These are phyloP conservation scores for Nomia melanderi DNA, from an alignment of 1,140 invertebrate species.

Conservation along the genomic window DNA sequence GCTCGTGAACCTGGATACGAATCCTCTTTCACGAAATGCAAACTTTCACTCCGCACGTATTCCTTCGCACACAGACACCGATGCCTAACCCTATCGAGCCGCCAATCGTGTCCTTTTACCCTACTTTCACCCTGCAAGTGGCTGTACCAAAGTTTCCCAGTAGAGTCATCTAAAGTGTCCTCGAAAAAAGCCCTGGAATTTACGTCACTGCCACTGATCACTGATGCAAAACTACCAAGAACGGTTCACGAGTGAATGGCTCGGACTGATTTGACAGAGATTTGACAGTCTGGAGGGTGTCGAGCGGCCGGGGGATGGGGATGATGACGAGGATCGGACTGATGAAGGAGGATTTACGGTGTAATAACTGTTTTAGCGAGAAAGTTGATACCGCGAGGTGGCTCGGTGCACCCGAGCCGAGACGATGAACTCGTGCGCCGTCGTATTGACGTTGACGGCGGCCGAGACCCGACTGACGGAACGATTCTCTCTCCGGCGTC, in stretches of 20 bases:
- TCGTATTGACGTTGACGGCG: slow-evolving; percentile 79
- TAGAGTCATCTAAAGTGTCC: no score
- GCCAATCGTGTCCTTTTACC: slow-evolving; percentile 19
- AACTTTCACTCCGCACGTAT: background rate
- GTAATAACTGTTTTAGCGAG: slow-evolving; percentile 18
- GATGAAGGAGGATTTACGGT: background rate
- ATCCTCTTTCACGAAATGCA: no score
- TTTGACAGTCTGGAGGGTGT: no score
- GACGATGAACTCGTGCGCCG: slow-evolving; percentile 59
- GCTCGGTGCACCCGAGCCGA: slow-evolving; percentile 59
- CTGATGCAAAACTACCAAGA: background rate
- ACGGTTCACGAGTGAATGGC: no score
- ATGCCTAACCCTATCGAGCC: no score
- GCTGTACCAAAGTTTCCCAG: no score
- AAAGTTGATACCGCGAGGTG: slow-evolving; percentile 44
- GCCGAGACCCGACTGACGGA: slow-evolving; percentile 79
- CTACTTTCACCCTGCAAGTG: no score
- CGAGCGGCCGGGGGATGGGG: no score
- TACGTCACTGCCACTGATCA: slow-evolving; percentile 10
- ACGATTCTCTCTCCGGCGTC: slow-evolving; percentile 69
- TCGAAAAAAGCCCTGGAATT: no score
- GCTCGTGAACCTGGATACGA: no score
- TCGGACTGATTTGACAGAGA: no score
- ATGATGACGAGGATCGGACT: no score
- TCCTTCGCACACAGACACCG: background rate